Base-by-base conservation (phyloP, 2,797 vertebrate species). In the Capromys pilorides region DNA sequence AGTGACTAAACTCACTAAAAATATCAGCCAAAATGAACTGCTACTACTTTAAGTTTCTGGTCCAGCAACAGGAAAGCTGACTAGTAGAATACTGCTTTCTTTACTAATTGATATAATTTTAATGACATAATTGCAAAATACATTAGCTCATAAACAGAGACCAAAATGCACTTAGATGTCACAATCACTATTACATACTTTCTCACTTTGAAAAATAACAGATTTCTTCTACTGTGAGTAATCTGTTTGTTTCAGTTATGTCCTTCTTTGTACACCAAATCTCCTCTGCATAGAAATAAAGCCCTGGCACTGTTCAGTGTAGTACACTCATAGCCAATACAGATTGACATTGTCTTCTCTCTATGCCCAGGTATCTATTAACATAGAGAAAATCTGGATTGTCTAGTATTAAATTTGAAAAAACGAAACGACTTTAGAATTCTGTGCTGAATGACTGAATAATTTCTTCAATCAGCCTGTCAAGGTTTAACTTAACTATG, bases 361-460 rank as follows among this genome's bases (percentile, higher is more conserved):
- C 80, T 57, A 90, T 90, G 90, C 41, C 78, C 95, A 96, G 67
- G 94, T 77, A 84, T 92, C 94, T 95, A 90, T 94, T 95, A 96
- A 92, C 75, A 88, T 86, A 75, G 88, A 96, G 88, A 95, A 96
- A 96, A 97, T 96, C 85, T 95, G 93, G 90, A 93, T 96, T 97
- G 93, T 93, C 90, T 95, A 73, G 57, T 92, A 49, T 59, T 71
- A 85, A 95, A 96, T 93, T 90, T 94, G 82, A 75, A 95, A 96
- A 96, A 96, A 45, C 8, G 8, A 45, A 95, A 94, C 64, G 79
- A 83, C 39, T 93, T 93, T 64, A 90, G 75, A 64, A 81, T 94
- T 92, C 83, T 87, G 79, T 45, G 54, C 21, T 92, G 39, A 51
- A 54, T 88, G 81, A 94, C 66, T 83, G 90, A 94, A 85, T 82